A percentile compares a stretch with the other conserved stretches of the same genome.
Evolutionary conservation across 1,140 invertebrate species (phyloP).

Genomic region (Bilobella aurantiaca): DNA sequence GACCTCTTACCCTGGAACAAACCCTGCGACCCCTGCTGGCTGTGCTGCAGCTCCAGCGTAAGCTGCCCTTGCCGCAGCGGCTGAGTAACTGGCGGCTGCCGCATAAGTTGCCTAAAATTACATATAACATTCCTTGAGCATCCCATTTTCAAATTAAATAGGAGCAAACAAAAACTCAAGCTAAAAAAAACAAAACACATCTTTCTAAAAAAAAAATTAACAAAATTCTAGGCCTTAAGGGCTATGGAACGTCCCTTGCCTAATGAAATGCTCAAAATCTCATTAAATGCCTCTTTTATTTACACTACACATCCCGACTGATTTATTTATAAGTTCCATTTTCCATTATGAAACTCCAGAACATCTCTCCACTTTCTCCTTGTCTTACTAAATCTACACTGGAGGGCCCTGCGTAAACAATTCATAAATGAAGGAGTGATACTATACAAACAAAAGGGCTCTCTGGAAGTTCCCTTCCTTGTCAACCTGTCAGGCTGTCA

Average conservation of each 20-base stretch:
- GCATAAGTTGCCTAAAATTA: conserved; percentile 56
- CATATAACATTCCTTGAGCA: conserved; percentile 9
- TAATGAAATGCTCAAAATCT: too few species aligned
- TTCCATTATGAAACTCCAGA: too few species aligned
- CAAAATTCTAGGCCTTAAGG: too few species aligned
- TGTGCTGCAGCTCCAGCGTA: conserved; percentile 57
- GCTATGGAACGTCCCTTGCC: too few species aligned
- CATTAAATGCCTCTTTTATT: too few species aligned
- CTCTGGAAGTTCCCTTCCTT: too few species aligned
- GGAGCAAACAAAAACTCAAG: not conserved
- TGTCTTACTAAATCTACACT: not conserved
- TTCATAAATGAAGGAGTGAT: not conserved
- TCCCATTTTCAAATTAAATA: not conserved
- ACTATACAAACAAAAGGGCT: not conserved
- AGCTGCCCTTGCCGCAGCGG: conserved; percentile 60
- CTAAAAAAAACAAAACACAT: not conserved
- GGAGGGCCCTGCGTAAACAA: not conserved
- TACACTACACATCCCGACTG: too few species aligned
- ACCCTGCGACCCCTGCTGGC: conserved; percentile 49
- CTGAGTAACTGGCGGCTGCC: conserved; percentile 68
- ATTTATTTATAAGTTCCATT: too few species aligned
- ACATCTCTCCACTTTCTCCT: not conserved
- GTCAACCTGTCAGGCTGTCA: conserved; percentile 1
- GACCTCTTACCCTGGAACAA: conserved; percentile 45
- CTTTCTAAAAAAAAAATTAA: not conserved